Evolutionary conservation across 1,140 invertebrate genomes (phyloP), one percentile per base, ranked within the genome.

Genomic region (Ooceraea biroi): DNA sequence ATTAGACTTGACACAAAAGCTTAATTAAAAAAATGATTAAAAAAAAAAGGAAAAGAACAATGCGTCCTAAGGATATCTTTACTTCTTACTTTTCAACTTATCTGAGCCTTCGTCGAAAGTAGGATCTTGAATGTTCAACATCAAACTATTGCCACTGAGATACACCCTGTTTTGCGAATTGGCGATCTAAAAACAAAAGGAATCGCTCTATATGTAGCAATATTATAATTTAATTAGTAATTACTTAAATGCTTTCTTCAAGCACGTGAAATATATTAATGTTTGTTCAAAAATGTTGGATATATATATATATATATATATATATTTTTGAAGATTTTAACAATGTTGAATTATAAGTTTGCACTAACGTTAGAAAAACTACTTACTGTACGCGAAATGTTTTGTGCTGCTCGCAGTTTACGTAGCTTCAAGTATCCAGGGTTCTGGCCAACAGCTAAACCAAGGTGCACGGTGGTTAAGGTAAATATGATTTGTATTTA

Each of bases 371-470:
- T 77, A 58, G 73, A 72, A 55, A 82, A 80, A 71, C 73, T 84
- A 66, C 95, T 96, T 96, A 99, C 98, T 86, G 98, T 99, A 95
- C 98, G 96, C 25, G 99, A 97, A 95, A 99, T 99, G 91, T 97
- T 98, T 92, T 99, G 99, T 3, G 99, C 98, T 52, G 99, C 99
- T 91, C 98, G 96, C 86, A 99, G 98, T 95, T 99, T 99, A 85
- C 99, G 96, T 85, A 99, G 94, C 93, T 99, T 99, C 76, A 99
- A 95, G 91, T 99, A 99, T 92, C 99, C 99, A 86, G 99, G 99
- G 95, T 99, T 99, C 93, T 96, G 95, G 76, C 97, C 96, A 90
- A 99, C 97, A 68, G 99, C 98, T 95, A 99, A 96, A 95, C 99
- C 99, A 95, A 99, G 97, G 97, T 98, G 93, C 93, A 94, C 89